A percentile compares a stretch with the other conserved stretches of the same genome.
Evolutionary conservation across 2,113 vertebrate species (phyloP).

Genomic region (Gallinago paraguaiae): DNA sequence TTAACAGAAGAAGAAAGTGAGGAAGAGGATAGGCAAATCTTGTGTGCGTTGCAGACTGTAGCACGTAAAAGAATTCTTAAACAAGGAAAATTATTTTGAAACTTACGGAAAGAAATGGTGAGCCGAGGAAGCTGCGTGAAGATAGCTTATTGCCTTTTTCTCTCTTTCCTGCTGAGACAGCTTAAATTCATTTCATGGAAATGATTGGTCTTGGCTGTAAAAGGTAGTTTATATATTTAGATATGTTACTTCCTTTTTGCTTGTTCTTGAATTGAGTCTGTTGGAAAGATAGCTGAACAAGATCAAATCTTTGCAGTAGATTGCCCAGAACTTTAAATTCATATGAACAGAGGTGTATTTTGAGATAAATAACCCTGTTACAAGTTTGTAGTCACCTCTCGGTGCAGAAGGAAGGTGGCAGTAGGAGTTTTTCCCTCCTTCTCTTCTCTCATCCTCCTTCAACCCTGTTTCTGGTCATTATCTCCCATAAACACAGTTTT

Average conservation of each 20-base stretch:
- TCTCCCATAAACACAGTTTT: constrained; percentile 56
- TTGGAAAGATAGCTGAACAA: neutral
- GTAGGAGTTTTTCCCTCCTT: neutral
- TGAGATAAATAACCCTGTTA: constrained; percentile 6
- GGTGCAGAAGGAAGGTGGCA: neutral
- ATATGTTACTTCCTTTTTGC: neutral
- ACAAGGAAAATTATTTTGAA: neutral
- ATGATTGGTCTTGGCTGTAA: neutral
- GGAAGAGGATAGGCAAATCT: neutral
- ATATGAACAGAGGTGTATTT: neutral
- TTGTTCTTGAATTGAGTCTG: neutral
- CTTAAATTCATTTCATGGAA: neutral
- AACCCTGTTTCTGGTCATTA: constrained; percentile 44
- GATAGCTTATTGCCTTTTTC: neutral
- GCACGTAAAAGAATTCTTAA: neutral
- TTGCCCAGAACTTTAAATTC: neutral
- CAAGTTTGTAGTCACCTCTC: neutral
- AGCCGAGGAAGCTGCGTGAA: neutral
- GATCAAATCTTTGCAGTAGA: neutral
- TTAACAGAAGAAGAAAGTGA: neutral
- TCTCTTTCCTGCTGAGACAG: neutral
- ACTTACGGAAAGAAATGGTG: neutral
- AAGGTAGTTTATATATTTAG: neutral
- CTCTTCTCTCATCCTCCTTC: constrained; percentile 29
- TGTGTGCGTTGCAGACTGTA: neutral